Base-by-base conservation (phyloP, 2,797 vertebrate genomes). In the Urophycis tenuis region DNA sequence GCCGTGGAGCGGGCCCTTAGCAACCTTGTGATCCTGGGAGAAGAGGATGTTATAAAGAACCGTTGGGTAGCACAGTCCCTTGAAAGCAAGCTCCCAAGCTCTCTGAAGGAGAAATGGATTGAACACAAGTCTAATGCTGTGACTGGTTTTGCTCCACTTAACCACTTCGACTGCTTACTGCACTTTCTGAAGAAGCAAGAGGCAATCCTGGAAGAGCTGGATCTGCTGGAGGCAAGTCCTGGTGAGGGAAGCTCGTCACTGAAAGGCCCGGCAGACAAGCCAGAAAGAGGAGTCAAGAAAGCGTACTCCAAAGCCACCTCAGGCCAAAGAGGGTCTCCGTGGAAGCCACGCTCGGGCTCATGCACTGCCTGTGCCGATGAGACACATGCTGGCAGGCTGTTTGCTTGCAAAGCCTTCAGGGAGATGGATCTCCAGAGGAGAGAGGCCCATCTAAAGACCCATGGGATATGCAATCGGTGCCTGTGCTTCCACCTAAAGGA, bases 391-490 rank as follows among this genome's bases (percentile, higher is more conserved):
- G 39, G 39, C 39, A 41, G 39, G 39, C 39, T 41, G 39, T 41
- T 41, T 41, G 39, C 39, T 10, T 41, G 39, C 41, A 80, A 72
- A 72, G 64, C 53, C 72, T 78, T 81, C 74, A 76, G 60, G 10
- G 32, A 12, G 32, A 36, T 75, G 25, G 74, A 76, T 19, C 30
- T 76, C 22, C 12, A 32, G 6, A 12, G 71, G 2, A 76, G 76
- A 17, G 75, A 73, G 39, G 9, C 79, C 33, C 32, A 71, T 0
- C 32, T 80, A 0, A 77, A 72, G 64, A 75, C 60, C 17, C 14
- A 8, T 74, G 73, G 75, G 74, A 75, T 3, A 32, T 80, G 73
- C 72, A 10, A 74, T 22, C 77, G 72, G 35, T 72, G 75, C 45
- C 77, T 80, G 33, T 22, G 19, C 33, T 5, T 31, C 17, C 73